Percentiles rank a stretch among this genome's conserved stretches.
phyloP scores from a whole-genome alignment of 2,888 invertebrate species.

The Arctia plantaginis region DNA sequence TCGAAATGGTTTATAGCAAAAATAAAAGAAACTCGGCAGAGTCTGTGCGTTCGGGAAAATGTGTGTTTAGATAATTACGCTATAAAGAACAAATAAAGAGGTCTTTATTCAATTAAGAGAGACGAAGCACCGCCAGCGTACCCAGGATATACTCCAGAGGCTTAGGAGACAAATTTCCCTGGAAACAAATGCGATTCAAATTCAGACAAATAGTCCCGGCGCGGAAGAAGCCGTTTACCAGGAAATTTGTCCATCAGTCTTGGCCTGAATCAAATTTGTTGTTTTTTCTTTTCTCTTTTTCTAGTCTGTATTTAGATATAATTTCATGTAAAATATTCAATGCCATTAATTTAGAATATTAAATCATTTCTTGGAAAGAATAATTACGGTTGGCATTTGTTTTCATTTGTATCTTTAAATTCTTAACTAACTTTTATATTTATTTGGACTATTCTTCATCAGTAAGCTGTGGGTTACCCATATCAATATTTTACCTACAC shows the following conservation, averaged over 20 bases:
- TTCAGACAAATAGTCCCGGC: constrained; percentile 85
- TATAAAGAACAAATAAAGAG: constrained; percentile 63
- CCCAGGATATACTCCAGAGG: constrained; percentile 74
- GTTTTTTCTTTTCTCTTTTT: constrained; percentile 71
- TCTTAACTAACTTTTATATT: too few species aligned
- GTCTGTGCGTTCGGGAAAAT: constrained; percentile 37
- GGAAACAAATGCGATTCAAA: constrained; percentile 86
- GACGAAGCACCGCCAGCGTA: constrained; percentile 71
- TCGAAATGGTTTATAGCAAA: constrained; percentile 59
- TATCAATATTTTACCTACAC: background rate
- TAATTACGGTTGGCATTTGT: background rate
- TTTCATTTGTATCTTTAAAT: background rate
- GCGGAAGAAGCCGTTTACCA: constrained; percentile 83
- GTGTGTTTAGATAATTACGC: constrained; percentile 63
- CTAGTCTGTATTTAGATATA: constrained; percentile 58
- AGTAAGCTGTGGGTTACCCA: background rate
- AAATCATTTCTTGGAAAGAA: constrained; percentile 32
- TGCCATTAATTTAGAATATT: constrained; percentile 45
- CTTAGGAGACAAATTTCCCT: constrained; percentile 84
- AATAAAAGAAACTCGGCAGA: constrained; percentile 48
- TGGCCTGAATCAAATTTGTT: constrained; percentile 78
- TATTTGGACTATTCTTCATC: background rate
- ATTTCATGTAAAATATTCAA: constrained; percentile 42
- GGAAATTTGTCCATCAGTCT: constrained; percentile 85
- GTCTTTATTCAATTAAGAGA: constrained; percentile 81